phyloP scores from a whole-genome alignment of 2,888 invertebrate genomes.

The Drosophila putrida region DNA sequence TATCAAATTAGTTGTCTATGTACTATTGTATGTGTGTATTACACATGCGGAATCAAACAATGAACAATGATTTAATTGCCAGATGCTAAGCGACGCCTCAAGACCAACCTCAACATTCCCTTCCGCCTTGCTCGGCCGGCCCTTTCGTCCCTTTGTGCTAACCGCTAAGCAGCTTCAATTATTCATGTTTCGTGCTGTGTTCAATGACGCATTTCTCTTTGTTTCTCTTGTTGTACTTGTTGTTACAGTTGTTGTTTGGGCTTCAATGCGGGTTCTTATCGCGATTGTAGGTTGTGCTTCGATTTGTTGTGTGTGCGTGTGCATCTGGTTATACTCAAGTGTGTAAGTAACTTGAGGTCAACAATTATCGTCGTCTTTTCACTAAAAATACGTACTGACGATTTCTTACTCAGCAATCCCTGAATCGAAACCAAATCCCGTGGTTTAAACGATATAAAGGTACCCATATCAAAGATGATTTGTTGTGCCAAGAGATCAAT shows the following conservation, averaged over 20 bases:
- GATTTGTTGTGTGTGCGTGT: constrained; percentile 40
- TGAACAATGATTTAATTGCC: constrained; percentile 37
- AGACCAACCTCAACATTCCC: constrained; percentile 2
- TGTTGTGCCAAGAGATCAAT: constrained; percentile 11
- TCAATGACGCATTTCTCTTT: constrained; percentile 49
- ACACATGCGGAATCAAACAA: constrained; percentile 10
- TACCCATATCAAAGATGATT: constrained; percentile 42
- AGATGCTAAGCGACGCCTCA: constrained; percentile 46
- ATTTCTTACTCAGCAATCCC: constrained; percentile 17
- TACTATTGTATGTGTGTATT: constrained; percentile 3
- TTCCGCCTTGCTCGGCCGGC: not conserved
- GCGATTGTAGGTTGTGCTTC: constrained; percentile 49
- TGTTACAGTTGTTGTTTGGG: constrained; percentile 11
- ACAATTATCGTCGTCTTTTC: constrained; percentile 31
- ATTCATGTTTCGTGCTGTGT: constrained; percentile 54
- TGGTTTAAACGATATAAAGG: constrained; percentile 32
- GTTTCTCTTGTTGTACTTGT: constrained; percentile 5
- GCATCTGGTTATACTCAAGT: constrained; percentile 17
- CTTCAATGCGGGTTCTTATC: constrained; percentile 58
- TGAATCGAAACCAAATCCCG: not conserved
- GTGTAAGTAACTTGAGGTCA: constrained; percentile 28
- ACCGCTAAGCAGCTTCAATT: constrained; percentile 55
- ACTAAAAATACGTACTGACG: constrained; percentile 17
- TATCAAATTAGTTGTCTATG: constrained; percentile 15
- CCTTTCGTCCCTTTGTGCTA: constrained; percentile 3